phyloP scores from a whole-genome alignment of 2,113 vertebrate species.

The Cololabis saira region DNA sequence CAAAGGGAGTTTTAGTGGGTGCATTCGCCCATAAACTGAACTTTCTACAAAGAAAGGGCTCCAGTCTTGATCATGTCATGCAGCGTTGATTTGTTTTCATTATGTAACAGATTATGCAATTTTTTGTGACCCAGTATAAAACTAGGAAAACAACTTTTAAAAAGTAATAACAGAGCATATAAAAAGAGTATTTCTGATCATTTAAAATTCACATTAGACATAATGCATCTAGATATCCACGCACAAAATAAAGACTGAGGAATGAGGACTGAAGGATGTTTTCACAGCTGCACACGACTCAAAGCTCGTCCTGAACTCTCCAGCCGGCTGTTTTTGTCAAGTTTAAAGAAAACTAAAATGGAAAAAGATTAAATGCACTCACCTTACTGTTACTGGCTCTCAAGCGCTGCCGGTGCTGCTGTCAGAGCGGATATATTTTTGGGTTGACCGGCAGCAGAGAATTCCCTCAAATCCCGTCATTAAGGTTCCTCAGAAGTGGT shows the following conservation, averaged over 20 bases:
- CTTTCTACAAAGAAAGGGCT: too few species aligned
- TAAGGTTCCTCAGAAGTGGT: constrained; percentile 36
- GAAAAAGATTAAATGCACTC: constrained; percentile 7
- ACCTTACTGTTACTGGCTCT: constrained; percentile 48
- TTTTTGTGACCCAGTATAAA: too few species aligned
- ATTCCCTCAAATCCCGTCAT: constrained; percentile 53
- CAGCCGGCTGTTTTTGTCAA: not conserved
- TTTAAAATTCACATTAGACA: not conserved
- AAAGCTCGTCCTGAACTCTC: not conserved
- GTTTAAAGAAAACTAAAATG: not conserved
- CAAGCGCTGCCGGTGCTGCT: not conserved
- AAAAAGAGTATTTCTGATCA: too few species aligned
- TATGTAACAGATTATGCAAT: too few species aligned
- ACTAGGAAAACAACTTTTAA: too few species aligned
- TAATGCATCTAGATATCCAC: not conserved
- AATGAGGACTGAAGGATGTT: constrained; percentile 19
- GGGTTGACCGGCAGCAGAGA: constrained; percentile 27
- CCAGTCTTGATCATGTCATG: too few species aligned
- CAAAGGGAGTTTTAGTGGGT: too few species aligned
- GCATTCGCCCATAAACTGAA: too few species aligned
- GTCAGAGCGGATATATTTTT: constrained; percentile 20
- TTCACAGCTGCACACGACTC: constrained; percentile 41
- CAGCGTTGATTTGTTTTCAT: too few species aligned
- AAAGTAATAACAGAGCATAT: too few species aligned
- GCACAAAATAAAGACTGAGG: not conserved